Conservation (phyloP, 1,140 invertebrate genomes). For the Formica exsecta region DNA sequence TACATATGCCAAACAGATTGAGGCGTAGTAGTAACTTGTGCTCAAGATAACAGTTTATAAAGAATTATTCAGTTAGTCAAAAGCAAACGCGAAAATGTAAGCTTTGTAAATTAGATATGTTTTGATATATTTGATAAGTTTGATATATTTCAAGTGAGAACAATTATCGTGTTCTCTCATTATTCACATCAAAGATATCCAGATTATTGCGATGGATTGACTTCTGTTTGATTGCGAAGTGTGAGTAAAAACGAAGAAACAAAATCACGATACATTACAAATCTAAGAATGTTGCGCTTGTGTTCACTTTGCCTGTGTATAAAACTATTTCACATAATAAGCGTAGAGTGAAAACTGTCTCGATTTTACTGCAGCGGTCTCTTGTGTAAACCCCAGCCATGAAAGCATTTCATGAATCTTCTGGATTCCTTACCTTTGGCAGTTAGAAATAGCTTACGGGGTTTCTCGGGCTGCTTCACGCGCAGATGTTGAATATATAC, state of each 20-base stretch:
- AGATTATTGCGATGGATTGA: constrained; percentile 36
- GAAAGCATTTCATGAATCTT: constrained; percentile 99
- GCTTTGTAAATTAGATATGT: constrained; percentile 27
- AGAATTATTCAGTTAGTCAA: constrained; percentile 32
- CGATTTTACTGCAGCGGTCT: constrained; percentile 85
- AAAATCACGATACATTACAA: constrained; percentile 1
- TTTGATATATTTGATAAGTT: no score
- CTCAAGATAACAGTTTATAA: constrained; percentile 1
- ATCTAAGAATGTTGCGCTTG: constrained; percentile 44
- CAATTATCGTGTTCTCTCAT: constrained; percentile 32
- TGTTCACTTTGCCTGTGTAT: constrained; percentile 15
- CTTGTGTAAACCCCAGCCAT: constrained; percentile 96
- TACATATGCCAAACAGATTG: constrained; percentile 24
- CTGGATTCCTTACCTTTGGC: constrained; percentile 98
- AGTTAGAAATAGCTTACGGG: constrained; percentile 97
- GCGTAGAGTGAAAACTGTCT: constrained; percentile 36
- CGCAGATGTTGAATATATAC: constrained; percentile 99
- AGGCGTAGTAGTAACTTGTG: not conserved
- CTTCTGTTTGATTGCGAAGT: constrained; percentile 24
- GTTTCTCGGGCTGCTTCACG: constrained; percentile 96
- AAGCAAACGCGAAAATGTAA: constrained; percentile 22
- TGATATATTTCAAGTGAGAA: constrained; percentile 16
- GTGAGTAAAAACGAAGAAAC: constrained; percentile 3
- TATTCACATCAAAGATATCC: constrained; percentile 7
- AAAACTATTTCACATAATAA: constrained; percentile 39